Conservation (phyloP, 2,888 invertebrate genomes). For the Aphidius colemani region DNA sequence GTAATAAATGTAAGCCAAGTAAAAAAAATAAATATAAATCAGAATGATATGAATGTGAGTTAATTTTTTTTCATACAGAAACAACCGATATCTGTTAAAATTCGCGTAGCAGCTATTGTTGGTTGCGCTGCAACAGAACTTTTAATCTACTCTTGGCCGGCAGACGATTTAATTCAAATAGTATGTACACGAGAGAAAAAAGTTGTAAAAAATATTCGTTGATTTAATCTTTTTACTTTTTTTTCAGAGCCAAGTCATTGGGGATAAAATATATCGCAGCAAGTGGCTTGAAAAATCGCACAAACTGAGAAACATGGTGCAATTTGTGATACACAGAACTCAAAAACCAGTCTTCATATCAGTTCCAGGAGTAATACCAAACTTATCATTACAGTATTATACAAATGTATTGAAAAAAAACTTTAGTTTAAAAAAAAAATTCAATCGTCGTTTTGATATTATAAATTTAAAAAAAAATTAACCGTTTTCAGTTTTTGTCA, state of each 20-base stretch:
- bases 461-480: neutral
- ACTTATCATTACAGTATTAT: conserved; percentile 29
- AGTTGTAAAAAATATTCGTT: neutral
- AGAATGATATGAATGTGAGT: neutral
- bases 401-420: conserved; percentile 22
- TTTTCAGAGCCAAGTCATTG: conserved; percentile 30
- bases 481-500: conserved; percentile 19
- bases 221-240: neutral
- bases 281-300: conserved; percentile 36
- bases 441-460: too few species aligned
- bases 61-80: conserved; percentile 30
- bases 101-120: conserved; percentile 36
- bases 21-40: neutral
- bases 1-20: conserved; percentile 32
- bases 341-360: conserved; percentile 26
- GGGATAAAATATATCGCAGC: conserved; percentile 32
- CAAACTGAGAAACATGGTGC: conserved; percentile 28
- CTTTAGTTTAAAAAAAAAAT: neutral
- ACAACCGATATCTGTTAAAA: conserved; percentile 38
- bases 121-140: conserved; percentile 42
- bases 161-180: conserved; percentile 42
- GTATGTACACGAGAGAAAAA: conserved; percentile 30
- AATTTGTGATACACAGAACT: conserved; percentile 28
- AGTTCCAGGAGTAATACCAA: conserved; percentile 28
- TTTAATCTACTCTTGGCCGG: conserved; percentile 45